Base-by-base conservation (phyloP, 64 coral and sea anemone species). In the Actinia equina region DNA sequence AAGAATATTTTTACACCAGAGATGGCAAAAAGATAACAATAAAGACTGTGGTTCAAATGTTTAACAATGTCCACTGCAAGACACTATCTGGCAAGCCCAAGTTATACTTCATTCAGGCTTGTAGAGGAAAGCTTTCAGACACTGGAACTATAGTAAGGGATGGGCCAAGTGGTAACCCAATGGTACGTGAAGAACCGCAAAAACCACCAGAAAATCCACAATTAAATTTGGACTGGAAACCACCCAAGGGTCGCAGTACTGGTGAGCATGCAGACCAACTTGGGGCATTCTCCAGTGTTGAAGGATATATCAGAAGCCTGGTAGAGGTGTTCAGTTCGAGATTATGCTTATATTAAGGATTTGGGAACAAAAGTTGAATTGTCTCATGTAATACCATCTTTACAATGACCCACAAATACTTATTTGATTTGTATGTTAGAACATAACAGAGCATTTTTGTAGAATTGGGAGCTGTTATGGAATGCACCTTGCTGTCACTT, bases 71-170 rank as follows among this genome's bases (percentile, higher is more conserved):
- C 76, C 49, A 86, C 0, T 96, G 94, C 61, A 9, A 9, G 17
- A 74, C 91, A 22, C 80, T 96, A 19, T 52, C 10, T 30, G 91
- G 91, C 8, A 96, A 96, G 44, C 94, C 94, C 16, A 96, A 96
- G 69, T 43, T 96, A 18, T 88, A 93, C 46, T 81, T 96, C 25
- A 52, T 96, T 22, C 94, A 96, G 44, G 91, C 94, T 7, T 96
- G 94, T 80, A 82, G 94, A 52, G 94, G 94, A 4, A 4, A 30
- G 7, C 27, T 80, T 5, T 80, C 64, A 64, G 94, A 96, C 12
- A 62, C 41, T 65, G 94, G 94, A 43, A 54, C 49, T 20, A 63
- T 92, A 3, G 90, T 87, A 42, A 43, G 37, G 49, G 90, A 92
- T 92, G 77, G 57, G 37, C 85, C 85, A 0, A 43, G 12, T 41